phyloP scores from a whole-genome alignment of 2,113 vertebrate genomes.

The Urocitellus parryii region DNA sequence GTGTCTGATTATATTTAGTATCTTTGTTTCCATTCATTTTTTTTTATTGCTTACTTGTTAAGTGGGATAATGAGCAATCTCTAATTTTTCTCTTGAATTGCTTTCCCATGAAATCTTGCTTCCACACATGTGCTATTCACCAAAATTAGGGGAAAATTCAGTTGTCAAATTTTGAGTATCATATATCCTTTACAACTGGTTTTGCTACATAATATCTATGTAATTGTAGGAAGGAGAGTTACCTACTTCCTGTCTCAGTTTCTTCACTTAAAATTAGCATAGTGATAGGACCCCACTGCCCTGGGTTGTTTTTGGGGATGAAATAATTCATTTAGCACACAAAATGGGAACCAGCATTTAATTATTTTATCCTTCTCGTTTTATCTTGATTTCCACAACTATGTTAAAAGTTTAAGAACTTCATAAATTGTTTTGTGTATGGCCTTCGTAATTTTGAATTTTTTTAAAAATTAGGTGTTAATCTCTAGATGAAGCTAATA shows the following conservation, averaged over 20 bases:
- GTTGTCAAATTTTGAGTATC: not conserved
- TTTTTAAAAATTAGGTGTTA: not conserved
- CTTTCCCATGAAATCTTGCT: constrained; percentile 47
- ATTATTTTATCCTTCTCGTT: constrained; percentile 41
- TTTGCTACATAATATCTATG: not conserved
- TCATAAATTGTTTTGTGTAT: constrained; percentile 47
- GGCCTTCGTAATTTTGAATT: constrained; percentile 39
- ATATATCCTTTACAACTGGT: constrained; percentile 1
- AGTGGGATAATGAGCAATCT: constrained; percentile 52
- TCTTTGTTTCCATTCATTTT: constrained; percentile 61
- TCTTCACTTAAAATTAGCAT: not conserved
- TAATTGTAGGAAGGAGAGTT: not conserved
- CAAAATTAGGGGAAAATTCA: not conserved
- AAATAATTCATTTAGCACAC: constrained; percentile 14
- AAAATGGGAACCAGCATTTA: not conserved
- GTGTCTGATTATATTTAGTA: constrained; percentile 63
- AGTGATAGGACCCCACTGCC: not conserved
- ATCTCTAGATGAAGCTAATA: constrained; percentile 19
- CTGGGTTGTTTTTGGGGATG: not conserved
- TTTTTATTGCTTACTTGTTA: constrained; percentile 55
- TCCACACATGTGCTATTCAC: not conserved
- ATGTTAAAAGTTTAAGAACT: constrained; percentile 43
- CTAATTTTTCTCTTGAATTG: constrained; percentile 5
- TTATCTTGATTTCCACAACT: constrained; percentile 30
- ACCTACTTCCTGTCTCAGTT: not conserved